Conservation (phyloP, 2,113 vertebrate genomes). For the Clarias gariepinus region DNA sequence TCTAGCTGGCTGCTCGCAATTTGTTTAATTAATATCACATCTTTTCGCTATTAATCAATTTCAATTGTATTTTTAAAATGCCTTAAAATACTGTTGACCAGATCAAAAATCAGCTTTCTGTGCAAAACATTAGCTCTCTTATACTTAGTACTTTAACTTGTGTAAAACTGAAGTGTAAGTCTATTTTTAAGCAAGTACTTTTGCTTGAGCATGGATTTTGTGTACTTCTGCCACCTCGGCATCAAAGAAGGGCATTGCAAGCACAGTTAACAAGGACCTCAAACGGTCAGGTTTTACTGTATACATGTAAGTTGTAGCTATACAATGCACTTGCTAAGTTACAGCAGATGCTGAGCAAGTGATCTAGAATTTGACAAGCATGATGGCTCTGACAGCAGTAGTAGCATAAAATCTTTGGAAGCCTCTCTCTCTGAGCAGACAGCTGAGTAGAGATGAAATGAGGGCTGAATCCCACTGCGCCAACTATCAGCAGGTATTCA, state of each 20-base stretch:
- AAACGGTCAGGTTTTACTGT: not conserved
- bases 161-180: no score
- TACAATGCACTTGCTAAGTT: not conserved
- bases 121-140: no score
- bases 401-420: not conserved
- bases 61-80: no score
- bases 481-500: not conserved
- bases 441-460: not conserved
- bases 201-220: no score
- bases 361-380: not conserved
- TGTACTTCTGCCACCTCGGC: no score
- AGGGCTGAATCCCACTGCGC: not conserved
- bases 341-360: not conserved
- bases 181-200: no score
- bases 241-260: not conserved
- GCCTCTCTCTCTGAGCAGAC: not conserved
- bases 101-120: no score
- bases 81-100: no score
- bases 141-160: no score
- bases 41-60: no score
- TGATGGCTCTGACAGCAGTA: not conserved
- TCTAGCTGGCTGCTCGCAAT: no score
- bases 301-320: not conserved
- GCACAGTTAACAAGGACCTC: not conserved
- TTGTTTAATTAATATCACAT: no score